Percentiles rank a stretch among this genome's conserved stretches.
These are phyloP conservation scores for Drosophila oshimai DNA, from an alignment of 1,140 invertebrate species.

Conservation along the genomic window DNA sequence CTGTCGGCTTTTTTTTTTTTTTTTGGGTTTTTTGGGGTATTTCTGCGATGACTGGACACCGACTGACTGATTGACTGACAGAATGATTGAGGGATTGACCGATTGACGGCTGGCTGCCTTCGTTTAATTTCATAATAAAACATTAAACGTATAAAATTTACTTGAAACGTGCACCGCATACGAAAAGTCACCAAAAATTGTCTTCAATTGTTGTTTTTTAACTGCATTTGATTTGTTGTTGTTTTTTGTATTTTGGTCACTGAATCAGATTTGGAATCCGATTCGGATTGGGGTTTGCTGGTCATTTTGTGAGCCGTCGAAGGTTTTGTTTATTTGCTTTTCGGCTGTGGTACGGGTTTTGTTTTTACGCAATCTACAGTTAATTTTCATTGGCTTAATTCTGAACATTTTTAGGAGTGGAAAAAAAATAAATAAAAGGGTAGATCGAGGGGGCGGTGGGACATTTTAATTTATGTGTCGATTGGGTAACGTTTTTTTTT, in stretches of 20 bases:
- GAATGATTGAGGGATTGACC: conserved; percentile 34
- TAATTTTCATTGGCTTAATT: conserved; percentile 65
- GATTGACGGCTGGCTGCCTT: conserved; percentile 35
- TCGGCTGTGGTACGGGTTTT: conserved; percentile 13
- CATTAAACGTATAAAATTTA: conserved; percentile 74
- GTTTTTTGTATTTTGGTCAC: conserved; percentile 37
- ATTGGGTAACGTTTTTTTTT: conserved; percentile 54
- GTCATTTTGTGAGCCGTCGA: conserved; percentile 28
- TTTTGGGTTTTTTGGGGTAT: conserved; percentile 13
- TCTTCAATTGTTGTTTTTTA: conserved; percentile 42
- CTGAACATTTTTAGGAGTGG: conserved; percentile 33
- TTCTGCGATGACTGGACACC: conserved; percentile 29
- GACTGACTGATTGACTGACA: conserved; percentile 20
- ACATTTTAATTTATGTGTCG: conserved; percentile 62
- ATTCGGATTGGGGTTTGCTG: conserved; percentile 48
- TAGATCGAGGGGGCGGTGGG: conserved; percentile 2
- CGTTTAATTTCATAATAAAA: conserved; percentile 74
- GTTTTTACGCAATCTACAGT: conserved; percentile 69
- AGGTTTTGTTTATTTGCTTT: conserved; percentile 67
- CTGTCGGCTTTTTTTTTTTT: conserved; percentile 33
- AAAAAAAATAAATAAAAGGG: not conserved
- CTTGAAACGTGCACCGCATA: conserved; percentile 63
- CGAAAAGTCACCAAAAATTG: conserved; percentile 53
- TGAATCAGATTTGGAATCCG: conserved; percentile 51
- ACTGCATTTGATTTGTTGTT: conserved; percentile 42